Evolutionary conservation across 2,888 invertebrate species (phyloP).

Genomic region (Macaria notata): DNA sequence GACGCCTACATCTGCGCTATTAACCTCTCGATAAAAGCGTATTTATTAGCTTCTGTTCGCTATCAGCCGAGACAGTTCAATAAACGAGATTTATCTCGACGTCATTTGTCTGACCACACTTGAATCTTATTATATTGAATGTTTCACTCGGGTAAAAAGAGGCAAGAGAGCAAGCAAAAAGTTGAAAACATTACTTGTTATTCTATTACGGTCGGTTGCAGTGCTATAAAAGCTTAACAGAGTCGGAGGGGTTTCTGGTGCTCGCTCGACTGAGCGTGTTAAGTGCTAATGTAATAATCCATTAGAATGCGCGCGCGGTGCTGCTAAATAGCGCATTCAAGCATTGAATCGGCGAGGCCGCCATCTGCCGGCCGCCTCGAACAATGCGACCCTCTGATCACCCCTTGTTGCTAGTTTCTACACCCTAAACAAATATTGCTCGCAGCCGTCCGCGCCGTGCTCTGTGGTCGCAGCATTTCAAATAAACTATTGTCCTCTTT

Average conservation of each 20-base stretch:
- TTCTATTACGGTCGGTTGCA: constrained; percentile 60
- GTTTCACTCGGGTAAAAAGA: constrained; percentile 53
- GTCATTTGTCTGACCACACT: constrained; percentile 38
- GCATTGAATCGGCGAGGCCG: constrained; percentile 63
- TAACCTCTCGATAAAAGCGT: constrained; percentile 23
- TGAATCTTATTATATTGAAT: constrained; percentile 50
- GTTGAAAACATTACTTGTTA: constrained; percentile 59
- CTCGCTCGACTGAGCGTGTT: constrained; percentile 76
- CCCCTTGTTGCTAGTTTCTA: constrained; percentile 68
- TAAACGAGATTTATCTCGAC: constrained; percentile 33
- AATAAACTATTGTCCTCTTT: constrained; percentile 44
- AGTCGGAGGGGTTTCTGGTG: constrained; percentile 67
- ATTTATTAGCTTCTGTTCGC: constrained; percentile 20
- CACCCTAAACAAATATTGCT: constrained; percentile 76
- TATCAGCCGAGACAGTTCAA: constrained; percentile 38
- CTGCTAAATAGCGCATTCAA: constrained; percentile 80
- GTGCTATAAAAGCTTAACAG: constrained; percentile 59
- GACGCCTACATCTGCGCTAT: constrained; percentile 12
- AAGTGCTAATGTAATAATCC: constrained; percentile 82
- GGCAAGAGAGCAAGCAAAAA: constrained; percentile 49
- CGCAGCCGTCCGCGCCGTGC: constrained; percentile 49
- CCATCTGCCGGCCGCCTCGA: constrained; percentile 78
- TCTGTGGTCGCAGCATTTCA: constrained; percentile 42
- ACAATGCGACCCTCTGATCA: constrained; percentile 74
- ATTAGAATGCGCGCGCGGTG: constrained; percentile 78